Conservation (phyloP, 2,797 vertebrate genomes). For the Todus mexicanus region DNA sequence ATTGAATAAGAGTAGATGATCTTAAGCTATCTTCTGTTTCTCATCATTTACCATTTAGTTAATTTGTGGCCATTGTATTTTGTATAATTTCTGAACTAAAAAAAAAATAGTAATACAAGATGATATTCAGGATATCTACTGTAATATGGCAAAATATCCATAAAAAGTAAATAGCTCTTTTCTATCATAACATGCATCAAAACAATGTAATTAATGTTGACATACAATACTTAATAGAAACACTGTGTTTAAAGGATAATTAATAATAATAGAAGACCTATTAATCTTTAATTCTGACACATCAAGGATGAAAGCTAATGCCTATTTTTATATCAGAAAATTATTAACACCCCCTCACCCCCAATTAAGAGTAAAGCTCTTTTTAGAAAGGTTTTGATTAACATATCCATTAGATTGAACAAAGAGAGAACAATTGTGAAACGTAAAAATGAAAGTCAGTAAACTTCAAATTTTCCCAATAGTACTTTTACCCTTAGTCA, state of each 20-base stretch:
- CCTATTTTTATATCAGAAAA: neutral
- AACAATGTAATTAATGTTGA: neutral
- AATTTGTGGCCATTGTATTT: neutral
- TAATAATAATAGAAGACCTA: neutral
- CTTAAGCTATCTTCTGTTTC: neutral
- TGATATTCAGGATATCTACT: neutral
- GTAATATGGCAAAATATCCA: neutral
- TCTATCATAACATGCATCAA: neutral
- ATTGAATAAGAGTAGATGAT: neutral
- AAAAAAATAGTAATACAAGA: neutral
- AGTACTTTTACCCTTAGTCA: neutral
- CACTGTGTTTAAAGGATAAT: neutral
- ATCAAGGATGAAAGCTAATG: neutral
- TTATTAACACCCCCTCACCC: neutral
- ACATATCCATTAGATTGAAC: neutral
- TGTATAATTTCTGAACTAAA: neutral
- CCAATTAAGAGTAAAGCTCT: neutral
- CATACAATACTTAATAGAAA: neutral
- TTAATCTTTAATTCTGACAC: neutral
- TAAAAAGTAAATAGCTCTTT: neutral
- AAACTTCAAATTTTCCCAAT: neutral
- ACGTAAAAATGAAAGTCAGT: neutral
- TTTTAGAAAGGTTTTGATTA: neutral
- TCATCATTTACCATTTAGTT: neutral
- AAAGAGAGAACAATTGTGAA: neutral